phyloP scores from a whole-genome alignment of 2,888 invertebrate species.

The Xanthorhoe spadicearia region DNA sequence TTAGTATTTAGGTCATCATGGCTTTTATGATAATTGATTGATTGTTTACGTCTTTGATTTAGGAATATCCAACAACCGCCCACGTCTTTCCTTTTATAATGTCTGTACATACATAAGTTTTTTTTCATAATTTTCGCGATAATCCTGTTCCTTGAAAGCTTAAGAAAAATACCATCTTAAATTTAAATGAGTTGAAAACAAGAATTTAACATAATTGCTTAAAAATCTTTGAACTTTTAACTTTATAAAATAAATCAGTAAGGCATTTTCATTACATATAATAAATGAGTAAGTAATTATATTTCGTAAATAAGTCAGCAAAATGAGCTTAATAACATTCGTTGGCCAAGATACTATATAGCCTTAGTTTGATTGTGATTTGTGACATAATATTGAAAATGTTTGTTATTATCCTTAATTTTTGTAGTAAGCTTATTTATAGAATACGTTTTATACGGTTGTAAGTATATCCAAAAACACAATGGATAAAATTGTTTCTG shows the following conservation, averaged over 20 bases:
- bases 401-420: conserved; percentile 30
- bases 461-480: too few species aligned
- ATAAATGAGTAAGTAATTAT: too few species aligned
- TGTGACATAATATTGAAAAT: conserved; percentile 21
- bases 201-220: too few species aligned
- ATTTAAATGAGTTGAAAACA: not conserved
- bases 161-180: not conserved
- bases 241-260: not conserved
- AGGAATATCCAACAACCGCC: conserved; percentile 35
- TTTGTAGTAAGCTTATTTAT: conserved; percentile 4
- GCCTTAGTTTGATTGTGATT: not conserved
- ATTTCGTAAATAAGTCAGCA: too few species aligned
- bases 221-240: not conserved
- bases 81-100: conserved; percentile 31
- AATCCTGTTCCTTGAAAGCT: conserved; percentile 6
- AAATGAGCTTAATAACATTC: too few species aligned
- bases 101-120: conserved; percentile 31
- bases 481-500: too few species aligned
- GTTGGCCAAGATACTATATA: not conserved
- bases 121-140: conserved; percentile 23
- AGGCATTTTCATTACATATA: not conserved
- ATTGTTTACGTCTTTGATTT: conserved; percentile 39
- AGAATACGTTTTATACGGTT: not conserved
- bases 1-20: conserved; percentile 42
- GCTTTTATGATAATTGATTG: conserved; percentile 40